These are phyloP conservation scores for Sternotherus odoratus DNA, from an alignment of 2,797 vertebrate species.

Conservation along the genomic window DNA sequence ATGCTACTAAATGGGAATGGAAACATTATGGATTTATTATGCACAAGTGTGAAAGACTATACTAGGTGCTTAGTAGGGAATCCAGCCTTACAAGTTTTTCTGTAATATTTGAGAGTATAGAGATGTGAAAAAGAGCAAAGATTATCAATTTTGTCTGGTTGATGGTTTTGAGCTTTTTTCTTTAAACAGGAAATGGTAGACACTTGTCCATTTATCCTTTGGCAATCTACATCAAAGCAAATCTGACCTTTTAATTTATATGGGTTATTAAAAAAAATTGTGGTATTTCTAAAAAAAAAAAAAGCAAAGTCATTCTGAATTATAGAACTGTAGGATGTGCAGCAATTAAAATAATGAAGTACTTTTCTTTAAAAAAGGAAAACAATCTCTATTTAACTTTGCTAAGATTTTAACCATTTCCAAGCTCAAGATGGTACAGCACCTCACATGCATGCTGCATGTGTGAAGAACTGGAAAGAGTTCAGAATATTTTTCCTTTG, in stretches of 20 bases:
- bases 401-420: background rate
- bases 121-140: background rate
- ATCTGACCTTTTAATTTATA: background rate
- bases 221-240: background rate
- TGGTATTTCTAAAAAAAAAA: background rate
- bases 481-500: background rate
- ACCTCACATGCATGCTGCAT: background rate
- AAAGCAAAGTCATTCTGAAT: background rate
- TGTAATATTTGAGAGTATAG: background rate
- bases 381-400: background rate
- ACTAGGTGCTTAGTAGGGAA: background rate
- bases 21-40: background rate
- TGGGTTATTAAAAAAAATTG: background rate
- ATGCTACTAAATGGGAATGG: background rate
- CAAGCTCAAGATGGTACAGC: background rate
- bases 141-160: background rate
- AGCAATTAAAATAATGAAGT: background rate
- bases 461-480: background rate
- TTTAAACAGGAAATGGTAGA: background rate
- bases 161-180: background rate
- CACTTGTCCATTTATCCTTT: background rate
- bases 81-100: background rate
- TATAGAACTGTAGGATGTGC: background rate
- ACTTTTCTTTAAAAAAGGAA: background rate
- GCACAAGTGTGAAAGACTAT: background rate